Evolutionary conservation across 2,113 vertebrate species (phyloP), one percentile per base, ranked within the genome.

Genomic region (Trochalopteron elliotii): DNA sequence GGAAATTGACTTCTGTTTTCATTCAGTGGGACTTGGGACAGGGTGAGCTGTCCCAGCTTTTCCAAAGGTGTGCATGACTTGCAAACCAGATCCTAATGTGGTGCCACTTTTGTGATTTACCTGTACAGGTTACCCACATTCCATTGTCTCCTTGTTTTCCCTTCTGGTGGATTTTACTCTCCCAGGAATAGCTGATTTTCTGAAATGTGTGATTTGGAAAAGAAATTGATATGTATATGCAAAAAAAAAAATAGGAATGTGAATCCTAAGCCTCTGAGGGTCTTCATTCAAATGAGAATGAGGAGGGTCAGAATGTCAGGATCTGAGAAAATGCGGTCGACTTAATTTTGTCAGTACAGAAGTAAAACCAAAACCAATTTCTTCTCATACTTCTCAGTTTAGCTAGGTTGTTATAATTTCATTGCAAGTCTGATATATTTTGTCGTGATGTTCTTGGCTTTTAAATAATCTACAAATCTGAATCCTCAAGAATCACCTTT

Each of bases 191-290:
- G 47, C n/a, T 59, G 0, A 49, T 74, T 67, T 53, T 72, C 23
- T 63, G 57, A 89, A 87, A 37, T 39, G 23, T 24, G 15, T 55
- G 12, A 19, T 78, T 83, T 89, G 65, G 64, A 83, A 45, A 5
- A 18, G 53, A 59, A 74, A 74, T 93, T 74, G 94, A 20, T 80
- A 56, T 56, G 25, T 72, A 35, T 75, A 57, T 76, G 27, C 30
- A 89, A 95, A 75, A 83, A 75, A 83, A 83, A 7, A 74, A 82
- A 8, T 11, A 79, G 44, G 39, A 83, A 78, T 79, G 53, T 74
- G 35, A 76, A 31, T 95, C 63, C 67, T 64, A 76, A 97, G 45
- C 37, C 56, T 87, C 60, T 79, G 24, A 28, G 59, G 80, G 42
- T 89, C 31, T 42, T 84, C 31, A 77, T 94, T 92, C n/a, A 64